A percentile compares a stretch with the other conserved stretches of the same genome.
Conservation (phyloP, 2,797 vertebrate genomes). For the Anguilla megastoma region DNA sequence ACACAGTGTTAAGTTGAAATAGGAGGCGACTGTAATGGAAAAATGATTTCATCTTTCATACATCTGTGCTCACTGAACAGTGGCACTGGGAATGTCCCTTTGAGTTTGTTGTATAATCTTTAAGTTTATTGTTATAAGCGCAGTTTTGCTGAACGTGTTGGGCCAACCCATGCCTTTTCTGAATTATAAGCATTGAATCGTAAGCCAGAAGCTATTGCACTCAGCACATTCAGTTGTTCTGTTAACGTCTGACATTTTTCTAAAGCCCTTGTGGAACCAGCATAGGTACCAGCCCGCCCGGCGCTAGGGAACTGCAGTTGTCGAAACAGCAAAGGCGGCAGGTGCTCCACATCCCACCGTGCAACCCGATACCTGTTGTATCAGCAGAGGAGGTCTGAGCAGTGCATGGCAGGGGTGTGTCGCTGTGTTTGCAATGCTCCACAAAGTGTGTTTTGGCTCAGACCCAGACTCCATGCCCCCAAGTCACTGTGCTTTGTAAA, state of each 20-base stretch:
- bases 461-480: constrained; percentile 13
- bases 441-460: background rate
- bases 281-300: background rate
- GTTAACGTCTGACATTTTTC: background rate
- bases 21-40: background rate
- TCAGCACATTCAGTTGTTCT: background rate
- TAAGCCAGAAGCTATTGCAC: background rate
- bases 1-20: background rate
- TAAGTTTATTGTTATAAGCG: background rate
- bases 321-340: background rate
- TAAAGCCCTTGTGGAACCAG: background rate
- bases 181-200: background rate
- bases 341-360: background rate
- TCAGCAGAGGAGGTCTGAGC: background rate
- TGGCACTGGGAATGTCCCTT: background rate
- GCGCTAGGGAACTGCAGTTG: background rate
- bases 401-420: constrained; percentile 12
- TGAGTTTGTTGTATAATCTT: background rate
- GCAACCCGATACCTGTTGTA: constrained; percentile 31
- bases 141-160: background rate
- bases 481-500: constrained; percentile 21
- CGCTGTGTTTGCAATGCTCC: background rate
- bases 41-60: background rate
- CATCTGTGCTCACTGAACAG: background rate
- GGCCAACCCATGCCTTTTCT: background rate